Conservation (phyloP, 2,113 vertebrate genomes). For the Oophaga pumilio region DNA sequence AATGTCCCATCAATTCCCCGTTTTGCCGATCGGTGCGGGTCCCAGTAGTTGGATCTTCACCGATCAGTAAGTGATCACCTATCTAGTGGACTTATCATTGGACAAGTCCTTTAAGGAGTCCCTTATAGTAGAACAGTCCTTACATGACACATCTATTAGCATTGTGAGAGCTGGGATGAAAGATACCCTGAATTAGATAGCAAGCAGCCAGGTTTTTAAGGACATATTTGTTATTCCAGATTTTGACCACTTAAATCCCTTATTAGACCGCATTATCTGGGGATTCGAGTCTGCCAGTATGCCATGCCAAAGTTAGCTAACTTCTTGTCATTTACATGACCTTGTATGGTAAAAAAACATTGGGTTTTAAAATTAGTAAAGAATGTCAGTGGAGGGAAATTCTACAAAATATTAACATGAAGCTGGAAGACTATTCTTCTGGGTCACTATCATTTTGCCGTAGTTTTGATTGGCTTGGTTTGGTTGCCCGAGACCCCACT, state of each 20-base stretch:
- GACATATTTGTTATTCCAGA: conserved; percentile 10
- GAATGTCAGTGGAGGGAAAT: not conserved
- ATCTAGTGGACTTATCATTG: too few species aligned
- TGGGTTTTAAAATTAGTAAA: not conserved
- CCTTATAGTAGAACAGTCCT: not conserved
- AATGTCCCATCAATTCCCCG: too few species aligned
- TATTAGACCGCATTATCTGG: conserved; percentile 37
- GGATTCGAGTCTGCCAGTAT: conserved; percentile 13
- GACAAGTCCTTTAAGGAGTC: too few species aligned
- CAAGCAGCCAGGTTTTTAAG: conserved; percentile 24
- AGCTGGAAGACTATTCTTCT: not conserved
- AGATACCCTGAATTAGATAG: not conserved
- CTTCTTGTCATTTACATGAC: conserved; percentile 13
- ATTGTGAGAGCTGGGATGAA: not conserved
- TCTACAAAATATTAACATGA: conserved; percentile 20
- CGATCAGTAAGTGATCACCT: too few species aligned
- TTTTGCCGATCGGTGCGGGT: too few species aligned
- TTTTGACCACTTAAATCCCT: conserved; percentile 23
- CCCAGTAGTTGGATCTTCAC: too few species aligned
- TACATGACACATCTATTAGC: not conserved
- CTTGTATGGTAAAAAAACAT: conserved; percentile 32
- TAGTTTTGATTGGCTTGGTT: too few species aligned
- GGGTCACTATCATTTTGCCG: not conserved
- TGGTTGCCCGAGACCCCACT: too few species aligned
- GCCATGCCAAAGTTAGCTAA: conserved; percentile 32